These are phyloP conservation scores for Struthidea cinerea DNA, from an alignment of 2,113 vertebrate species.

Conservation along the genomic window DNA sequence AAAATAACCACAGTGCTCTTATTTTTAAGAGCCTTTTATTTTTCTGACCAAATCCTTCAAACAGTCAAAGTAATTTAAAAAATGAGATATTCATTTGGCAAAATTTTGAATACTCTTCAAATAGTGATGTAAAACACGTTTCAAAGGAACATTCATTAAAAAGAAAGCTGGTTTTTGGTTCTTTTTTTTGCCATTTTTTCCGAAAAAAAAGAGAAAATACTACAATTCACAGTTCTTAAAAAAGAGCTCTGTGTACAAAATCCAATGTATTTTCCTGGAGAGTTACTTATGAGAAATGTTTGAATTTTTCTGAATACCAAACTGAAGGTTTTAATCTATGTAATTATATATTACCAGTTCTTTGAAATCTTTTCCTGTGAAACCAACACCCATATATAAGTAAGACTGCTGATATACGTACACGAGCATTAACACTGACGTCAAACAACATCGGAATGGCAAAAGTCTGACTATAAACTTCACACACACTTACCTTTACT, in stretches of 20 bases:
- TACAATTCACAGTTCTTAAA: background rate
- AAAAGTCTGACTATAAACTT: background rate
- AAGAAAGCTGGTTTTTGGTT: background rate
- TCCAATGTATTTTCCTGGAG: background rate
- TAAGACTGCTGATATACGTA: background rate
- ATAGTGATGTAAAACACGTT: background rate
- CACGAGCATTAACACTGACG: background rate
- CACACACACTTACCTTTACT: background rate
- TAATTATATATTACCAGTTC: background rate
- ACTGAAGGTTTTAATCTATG: background rate
- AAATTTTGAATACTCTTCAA: background rate
- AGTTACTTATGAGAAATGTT: background rate
- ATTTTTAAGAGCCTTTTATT: background rate
- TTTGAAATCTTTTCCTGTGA: background rate
- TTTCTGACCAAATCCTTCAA: background rate
- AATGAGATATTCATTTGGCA: background rate
- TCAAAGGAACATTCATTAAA: background rate
- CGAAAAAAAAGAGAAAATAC: background rate
- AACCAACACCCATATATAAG: background rate
- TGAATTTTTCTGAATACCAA: background rate
- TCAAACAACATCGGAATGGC: background rate
- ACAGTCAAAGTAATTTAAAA: background rate
- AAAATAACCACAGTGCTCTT: background rate
- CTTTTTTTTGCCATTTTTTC: background rate
- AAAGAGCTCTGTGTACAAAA: background rate